phyloP scores from a whole-genome alignment of 2,113 vertebrate species.

The Pitta sordida region DNA sequence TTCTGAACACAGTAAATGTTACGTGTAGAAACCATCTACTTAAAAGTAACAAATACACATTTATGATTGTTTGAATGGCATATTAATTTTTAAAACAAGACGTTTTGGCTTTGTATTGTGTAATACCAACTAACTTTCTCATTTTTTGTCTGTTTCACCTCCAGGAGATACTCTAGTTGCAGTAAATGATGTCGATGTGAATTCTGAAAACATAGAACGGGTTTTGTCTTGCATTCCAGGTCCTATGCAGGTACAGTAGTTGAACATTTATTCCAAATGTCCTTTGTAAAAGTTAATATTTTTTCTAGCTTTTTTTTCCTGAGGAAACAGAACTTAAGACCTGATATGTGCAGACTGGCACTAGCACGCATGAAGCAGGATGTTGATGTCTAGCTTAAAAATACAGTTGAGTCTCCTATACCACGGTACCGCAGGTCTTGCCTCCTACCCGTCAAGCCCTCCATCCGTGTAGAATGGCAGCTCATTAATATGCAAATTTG shows the following conservation, averaged over 20 bases:
- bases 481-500: too few species aligned
- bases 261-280: background rate
- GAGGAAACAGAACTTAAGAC: background rate
- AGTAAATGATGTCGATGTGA: conserved; percentile 94
- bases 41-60: background rate
- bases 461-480: too few species aligned
- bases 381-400: background rate
- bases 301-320: background rate
- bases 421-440: too few species aligned
- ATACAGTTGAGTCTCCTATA: too few species aligned
- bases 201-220: conserved; percentile 90
- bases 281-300: background rate
- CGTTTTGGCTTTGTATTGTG: background rate
- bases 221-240: conserved; percentile 94
- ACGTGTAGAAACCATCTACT: background rate
- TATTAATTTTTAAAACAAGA: background rate
- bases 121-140: background rate
- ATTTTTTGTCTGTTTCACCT: conserved; percentile 18
- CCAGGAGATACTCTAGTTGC: conserved; percentile 90
- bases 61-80: background rate
- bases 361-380: background rate
- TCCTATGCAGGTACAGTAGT: conserved; percentile 84
- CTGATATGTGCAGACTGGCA: background rate
- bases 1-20: background rate
- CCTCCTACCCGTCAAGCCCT: too few species aligned